A percentile compares a stretch with the other conserved stretches of the same genome.
These are phyloP conservation scores for Poeciliopsis occidentalis DNA, from an alignment of 2,113 vertebrate genomes.

Conservation along the genomic window DNA sequence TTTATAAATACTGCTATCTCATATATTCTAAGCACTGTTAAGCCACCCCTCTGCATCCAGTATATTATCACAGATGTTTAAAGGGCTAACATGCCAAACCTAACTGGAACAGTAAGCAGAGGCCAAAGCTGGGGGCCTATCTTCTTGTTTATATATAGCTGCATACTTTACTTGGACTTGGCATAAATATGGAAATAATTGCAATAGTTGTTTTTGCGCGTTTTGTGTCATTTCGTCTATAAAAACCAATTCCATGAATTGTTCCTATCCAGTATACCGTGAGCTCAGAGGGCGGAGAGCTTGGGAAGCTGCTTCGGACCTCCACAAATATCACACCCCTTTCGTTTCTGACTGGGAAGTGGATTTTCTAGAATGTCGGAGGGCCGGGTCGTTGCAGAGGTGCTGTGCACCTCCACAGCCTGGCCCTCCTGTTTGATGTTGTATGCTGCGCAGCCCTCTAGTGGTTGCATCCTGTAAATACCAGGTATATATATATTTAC, in stretches of 20 bases:
- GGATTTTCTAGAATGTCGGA: conserved; percentile 68
- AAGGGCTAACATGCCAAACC: conserved; percentile 80
- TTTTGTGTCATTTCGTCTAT: conserved; percentile 50
- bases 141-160: conserved; percentile 64
- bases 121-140: conserved; percentile 61
- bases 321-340: conserved; percentile 70
- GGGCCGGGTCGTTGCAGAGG: conserved; percentile 40
- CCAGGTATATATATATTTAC: conserved; percentile 2
- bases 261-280: conserved; percentile 64
- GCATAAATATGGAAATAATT: conserved; percentile 58
- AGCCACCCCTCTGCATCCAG: conserved; percentile 63
- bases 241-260: conserved; percentile 78
- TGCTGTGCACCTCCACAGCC: conserved; percentile 30
- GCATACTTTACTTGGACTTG: conserved; percentile 66
- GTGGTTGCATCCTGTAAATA: conserved; percentile 78
- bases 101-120: conserved; percentile 71
- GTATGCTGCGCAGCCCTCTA: conserved; percentile 75
- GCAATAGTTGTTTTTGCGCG: conserved; percentile 48
- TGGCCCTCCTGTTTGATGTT: conserved; percentile 64
- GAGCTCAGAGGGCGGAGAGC: conserved; percentile 51
- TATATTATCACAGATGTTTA: conserved; percentile 68
- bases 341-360: conserved; percentile 73
- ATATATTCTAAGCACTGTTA: conserved; percentile 76
- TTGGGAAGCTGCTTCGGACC: conserved; percentile 67
- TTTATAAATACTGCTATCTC: conserved; percentile 71